These are phyloP conservation scores for Suricata suricatta DNA, from an alignment of 2,113 vertebrate genomes.

Conservation along the genomic window DNA sequence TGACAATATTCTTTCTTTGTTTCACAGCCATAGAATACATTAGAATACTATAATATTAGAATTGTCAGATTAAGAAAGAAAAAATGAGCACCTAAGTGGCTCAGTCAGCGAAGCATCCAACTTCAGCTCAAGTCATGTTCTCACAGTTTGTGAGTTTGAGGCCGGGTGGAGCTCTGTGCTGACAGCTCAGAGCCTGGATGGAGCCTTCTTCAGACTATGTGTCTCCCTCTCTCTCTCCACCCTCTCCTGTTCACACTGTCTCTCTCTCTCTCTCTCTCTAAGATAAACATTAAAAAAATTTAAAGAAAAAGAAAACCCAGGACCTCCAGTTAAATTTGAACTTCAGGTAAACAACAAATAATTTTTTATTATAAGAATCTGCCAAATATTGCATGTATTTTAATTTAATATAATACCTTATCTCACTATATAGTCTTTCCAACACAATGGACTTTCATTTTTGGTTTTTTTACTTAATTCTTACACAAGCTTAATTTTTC, in stretches of 20 bases:
- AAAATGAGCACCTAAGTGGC: background rate
- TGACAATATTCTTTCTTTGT: background rate
- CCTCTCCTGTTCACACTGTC: too few species aligned
- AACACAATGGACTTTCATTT: background rate
- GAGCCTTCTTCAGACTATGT: too few species aligned
- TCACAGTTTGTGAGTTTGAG: too few species aligned
- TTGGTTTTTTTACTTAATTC: background rate
- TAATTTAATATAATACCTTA: background rate
- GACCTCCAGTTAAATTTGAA: background rate
- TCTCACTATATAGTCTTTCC: background rate
- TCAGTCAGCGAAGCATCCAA: too few species aligned
- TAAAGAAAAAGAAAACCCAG: background rate
- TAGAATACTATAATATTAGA: background rate
- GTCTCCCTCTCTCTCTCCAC: too few species aligned
- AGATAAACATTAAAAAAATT: too few species aligned
- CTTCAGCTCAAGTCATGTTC: too few species aligned
- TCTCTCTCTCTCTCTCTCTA: too few species aligned
- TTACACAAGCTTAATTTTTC: background rate
- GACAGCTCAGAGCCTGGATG: too few species aligned
- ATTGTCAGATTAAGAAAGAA: background rate
- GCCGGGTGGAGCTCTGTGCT: too few species aligned
- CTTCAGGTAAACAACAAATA: background rate
- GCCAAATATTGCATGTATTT: background rate
- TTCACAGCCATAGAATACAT: background rate
- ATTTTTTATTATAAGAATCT: background rate